A percentile compares a stretch with the other conserved stretches of the same genome.
Evolutionary conservation across 2,797 vertebrate species (phyloP).

Genomic region (Hapalemur alaotrensis): DNA sequence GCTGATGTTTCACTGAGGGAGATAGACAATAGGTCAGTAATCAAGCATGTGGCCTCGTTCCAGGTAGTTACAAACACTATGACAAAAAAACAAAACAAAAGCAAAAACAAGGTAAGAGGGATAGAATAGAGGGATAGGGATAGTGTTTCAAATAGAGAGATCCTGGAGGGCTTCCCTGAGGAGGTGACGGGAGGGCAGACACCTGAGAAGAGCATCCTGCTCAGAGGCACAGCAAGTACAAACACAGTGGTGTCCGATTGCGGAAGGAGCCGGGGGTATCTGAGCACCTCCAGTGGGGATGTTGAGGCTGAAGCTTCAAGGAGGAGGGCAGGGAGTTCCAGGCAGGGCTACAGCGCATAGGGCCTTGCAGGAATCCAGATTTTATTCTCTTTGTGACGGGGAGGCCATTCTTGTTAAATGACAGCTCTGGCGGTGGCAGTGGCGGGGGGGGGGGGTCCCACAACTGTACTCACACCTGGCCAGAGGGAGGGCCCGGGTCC

Average conservation of each 20-base stretch:
- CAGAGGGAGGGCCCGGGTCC: neutral
- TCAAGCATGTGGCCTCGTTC: rapidly evolving
- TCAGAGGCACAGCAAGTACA: neutral
- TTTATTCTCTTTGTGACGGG: neutral
- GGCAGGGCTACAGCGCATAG: rapidly evolving
- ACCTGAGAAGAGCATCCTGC: neutral
- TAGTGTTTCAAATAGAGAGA: neutral
- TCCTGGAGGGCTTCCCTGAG: neutral
- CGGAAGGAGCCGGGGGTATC: neutral
- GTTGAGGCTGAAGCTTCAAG: neutral
- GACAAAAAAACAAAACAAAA: too few relatives aligned
- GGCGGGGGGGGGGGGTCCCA: too few relatives aligned
- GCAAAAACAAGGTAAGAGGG: neutral
- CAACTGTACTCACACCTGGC: neutral
- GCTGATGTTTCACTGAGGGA: neutral
- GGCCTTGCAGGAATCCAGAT: neutral
- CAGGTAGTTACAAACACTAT: neutral
- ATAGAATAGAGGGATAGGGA: neutral
- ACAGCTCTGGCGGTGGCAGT: neutral
- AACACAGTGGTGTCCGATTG: neutral
- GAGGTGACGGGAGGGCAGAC: neutral
- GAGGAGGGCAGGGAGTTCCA: neutral
- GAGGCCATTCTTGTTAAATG: neutral
- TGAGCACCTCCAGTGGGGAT: neutral
- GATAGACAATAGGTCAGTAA: neutral